Conservation (phyloP, 53 echinoderm and acorn worm genomes). For the Mesocentrotus franciscanus region DNA sequence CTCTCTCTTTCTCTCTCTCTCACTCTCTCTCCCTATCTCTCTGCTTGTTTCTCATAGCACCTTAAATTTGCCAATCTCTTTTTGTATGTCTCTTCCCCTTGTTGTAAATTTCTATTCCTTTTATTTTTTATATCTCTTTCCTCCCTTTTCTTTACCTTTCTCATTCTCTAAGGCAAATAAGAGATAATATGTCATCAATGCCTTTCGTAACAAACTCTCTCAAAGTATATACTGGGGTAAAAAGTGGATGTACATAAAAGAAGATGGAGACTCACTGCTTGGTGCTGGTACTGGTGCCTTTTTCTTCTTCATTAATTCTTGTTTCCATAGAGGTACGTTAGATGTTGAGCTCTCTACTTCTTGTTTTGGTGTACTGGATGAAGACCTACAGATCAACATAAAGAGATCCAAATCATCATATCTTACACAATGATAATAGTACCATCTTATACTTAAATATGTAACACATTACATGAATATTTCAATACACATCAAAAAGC, state of each 20-base stretch:
- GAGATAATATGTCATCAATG: background rate
- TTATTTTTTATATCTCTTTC: background rate
- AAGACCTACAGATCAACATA: slow-evolving; percentile 6
- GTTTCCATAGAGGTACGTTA: slow-evolving; percentile 58
- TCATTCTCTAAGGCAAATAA: background rate
- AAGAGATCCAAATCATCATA: background rate
- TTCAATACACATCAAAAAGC: too few species aligned
- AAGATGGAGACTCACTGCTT: slow-evolving; percentile 6
- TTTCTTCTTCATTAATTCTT: slow-evolving; percentile 65
- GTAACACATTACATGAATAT: background rate
- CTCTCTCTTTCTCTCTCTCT: too few species aligned
- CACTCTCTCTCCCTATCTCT: too few species aligned
- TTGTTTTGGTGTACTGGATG: slow-evolving; percentile 47
- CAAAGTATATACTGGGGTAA: background rate
- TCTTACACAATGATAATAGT: too few species aligned
- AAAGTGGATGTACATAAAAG: background rate
- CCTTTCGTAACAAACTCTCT: background rate
- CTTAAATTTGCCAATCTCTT: too few species aligned
- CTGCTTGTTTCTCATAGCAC: too few species aligned
- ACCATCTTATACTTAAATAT: too few species aligned
- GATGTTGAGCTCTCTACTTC: slow-evolving; percentile 35
- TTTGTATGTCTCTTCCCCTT: too few species aligned
- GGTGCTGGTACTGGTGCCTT: slow-evolving; percentile 46
- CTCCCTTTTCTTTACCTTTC: background rate
- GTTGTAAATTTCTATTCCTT: too few species aligned